phyloP scores from a whole-genome alignment of 2,888 invertebrate genomes.

The Callinectes sapidus region DNA sequence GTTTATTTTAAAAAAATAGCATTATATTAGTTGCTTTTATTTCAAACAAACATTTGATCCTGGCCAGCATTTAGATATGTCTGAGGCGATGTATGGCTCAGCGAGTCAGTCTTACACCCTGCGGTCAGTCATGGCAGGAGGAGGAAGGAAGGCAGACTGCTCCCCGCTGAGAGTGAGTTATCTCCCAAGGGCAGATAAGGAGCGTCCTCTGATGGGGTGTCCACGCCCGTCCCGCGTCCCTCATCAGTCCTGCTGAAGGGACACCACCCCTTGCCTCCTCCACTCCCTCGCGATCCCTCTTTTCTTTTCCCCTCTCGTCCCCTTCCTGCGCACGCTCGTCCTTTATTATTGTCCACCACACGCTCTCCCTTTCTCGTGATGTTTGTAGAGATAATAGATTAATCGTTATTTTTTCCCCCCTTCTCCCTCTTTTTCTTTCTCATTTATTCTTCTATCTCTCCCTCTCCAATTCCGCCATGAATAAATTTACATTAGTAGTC shows the following conservation, averaged over 20 bases:
- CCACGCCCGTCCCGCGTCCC: constrained; percentile 56
- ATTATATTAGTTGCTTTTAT: not conserved
- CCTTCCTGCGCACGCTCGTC: not conserved
- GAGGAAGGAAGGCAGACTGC: not conserved
- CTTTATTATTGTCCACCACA: constrained; percentile 33
- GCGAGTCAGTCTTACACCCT: not conserved
- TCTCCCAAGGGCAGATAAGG: constrained; percentile 42
- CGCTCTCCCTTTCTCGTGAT: constrained; percentile 9
- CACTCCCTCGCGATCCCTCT: not conserved
- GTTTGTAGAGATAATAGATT: constrained; percentile 22
- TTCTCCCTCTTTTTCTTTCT: not conserved
- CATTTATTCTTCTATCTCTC: not conserved
- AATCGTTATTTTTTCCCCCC: not conserved
- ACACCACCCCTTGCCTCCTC: constrained; percentile 25
- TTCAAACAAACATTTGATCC: not conserved
- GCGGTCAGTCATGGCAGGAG: not conserved
- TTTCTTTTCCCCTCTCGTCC: constrained; percentile 7
- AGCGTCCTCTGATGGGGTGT: constrained; percentile 44
- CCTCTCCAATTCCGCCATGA: not conserved
- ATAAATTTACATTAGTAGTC: not conserved
- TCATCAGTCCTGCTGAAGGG: constrained; percentile 42
- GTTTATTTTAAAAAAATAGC: not conserved
- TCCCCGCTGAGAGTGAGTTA: not conserved
- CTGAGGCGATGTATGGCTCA: not conserved
- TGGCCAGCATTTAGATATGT: not conserved